Base-by-base conservation (phyloP, 2,888 invertebrate species). In the Andrena bucephala region DNA sequence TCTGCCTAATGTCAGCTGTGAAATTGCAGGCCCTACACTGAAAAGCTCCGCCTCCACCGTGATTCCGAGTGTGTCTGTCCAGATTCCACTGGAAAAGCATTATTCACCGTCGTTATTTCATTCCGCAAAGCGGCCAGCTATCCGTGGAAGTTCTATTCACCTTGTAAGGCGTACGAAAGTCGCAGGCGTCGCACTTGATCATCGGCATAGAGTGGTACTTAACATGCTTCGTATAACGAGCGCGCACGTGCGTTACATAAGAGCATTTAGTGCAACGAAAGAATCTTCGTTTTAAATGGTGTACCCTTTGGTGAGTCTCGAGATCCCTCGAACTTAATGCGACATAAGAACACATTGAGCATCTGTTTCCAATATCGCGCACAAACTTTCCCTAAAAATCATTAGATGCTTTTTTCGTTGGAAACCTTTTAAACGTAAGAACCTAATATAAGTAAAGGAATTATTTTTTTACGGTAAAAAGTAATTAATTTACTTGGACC, bases 171-270 rank as follows among this genome's bases (percentile, higher is more conserved):
- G 98, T 98, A 85, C 97, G 96, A 94, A 99, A 99, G 92, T 98
- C 98, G 94, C 99, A 99, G 94, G 97, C 96, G 77, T 97, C 97
- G 94, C 99, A 99, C 94, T 98, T 98, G 89, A 98, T 98, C 97
- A 98, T 98, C 89, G 97, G 98, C 97, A 98, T 98, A 78, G 98
- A 97, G 94, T 98, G 98, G 94, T 98, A 98, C 92, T 98, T 98
- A 69, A 98, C 97, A 93, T 98, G 98, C 93, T 98, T 98, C 79
- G 98, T 98, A 93, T 96, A 98, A 78, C 98, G 96, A 70, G 98
- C 97, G 92, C 97, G 97, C 91, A 98, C 97, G 94, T 98, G 97
- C 1, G 98, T 99, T 86, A 97, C 97, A 94, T 98, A 99, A 89
- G 97, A 97, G 94, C 99, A 99, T 94, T 98, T 97, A 87, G 96